Percentiles rank a stretch among this genome's conserved stretches.
phyloP scores from a whole-genome alignment of 2,888 invertebrate genomes.

The Drosophila greeni region DNA sequence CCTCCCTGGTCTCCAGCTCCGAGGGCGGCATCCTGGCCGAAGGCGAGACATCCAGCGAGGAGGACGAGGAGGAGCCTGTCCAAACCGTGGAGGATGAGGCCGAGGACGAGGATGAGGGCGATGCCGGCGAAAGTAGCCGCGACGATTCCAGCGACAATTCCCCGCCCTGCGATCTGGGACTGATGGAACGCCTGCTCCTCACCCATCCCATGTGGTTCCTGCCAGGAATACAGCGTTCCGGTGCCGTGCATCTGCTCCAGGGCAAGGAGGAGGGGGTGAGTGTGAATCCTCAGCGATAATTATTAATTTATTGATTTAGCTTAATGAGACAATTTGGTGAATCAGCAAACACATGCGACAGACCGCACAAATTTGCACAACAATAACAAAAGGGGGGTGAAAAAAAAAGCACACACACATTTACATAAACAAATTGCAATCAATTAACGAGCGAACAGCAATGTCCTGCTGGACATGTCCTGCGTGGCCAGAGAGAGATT shows the following conservation, averaged over 20 bases:
- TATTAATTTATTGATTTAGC: constrained; percentile 62
- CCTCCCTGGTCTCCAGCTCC: constrained; percentile 79
- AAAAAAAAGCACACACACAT: too few species aligned
- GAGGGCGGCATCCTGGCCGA: constrained; percentile 81
- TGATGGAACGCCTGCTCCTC: constrained; percentile 91
- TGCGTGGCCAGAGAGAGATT: constrained; percentile 12
- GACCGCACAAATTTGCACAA: constrained; percentile 58
- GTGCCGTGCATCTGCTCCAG: constrained; percentile 95
- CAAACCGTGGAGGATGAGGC: too few species aligned
- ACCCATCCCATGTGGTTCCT: constrained; percentile 98
- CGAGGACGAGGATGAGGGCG: constrained; percentile 58
- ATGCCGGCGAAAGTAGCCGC: constrained; percentile 80
- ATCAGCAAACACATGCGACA: constrained; percentile 31
- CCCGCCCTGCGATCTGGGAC: constrained; percentile 89
- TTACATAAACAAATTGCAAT: constrained; percentile 79
- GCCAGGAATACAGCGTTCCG: constrained; percentile 94
- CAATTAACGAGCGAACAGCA: constrained; percentile 73
- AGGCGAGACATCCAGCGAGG: constrained; percentile 82
- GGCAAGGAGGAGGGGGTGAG: constrained; percentile 94
- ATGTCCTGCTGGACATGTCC: constrained; percentile 19
- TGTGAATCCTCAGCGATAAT: constrained; percentile 54
- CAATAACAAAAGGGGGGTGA: too few species aligned
- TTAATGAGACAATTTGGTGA: constrained; percentile 61
- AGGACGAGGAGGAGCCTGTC: constrained; percentile 72
- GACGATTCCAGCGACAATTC: constrained; percentile 79